Evolutionary conservation across 2,113 vertebrate species (phyloP).

Genomic region (Collichthys lucidus): DNA sequence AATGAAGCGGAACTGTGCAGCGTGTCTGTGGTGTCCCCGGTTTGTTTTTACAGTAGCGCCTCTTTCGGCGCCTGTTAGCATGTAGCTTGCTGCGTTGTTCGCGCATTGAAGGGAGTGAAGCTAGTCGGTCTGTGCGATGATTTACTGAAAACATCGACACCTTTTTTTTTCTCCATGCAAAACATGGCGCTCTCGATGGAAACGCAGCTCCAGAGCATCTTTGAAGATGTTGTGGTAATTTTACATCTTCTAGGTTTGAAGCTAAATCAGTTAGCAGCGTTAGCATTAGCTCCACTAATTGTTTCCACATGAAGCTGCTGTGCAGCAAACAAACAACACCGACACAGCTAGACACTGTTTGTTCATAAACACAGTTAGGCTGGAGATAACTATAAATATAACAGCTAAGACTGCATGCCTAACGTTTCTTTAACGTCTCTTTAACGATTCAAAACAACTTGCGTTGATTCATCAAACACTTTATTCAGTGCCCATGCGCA

Average conservation of each 20-base stretch:
- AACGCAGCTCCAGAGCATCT: constrained; percentile 96
- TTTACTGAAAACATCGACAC: background rate
- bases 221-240: constrained; percentile 98
- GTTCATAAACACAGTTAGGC: background rate
- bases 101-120: background rate
- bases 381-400: background rate
- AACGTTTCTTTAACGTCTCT: background rate
- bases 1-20: constrained; percentile 35
- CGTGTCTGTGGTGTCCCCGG: constrained; percentile 27
- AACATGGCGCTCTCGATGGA: constrained; percentile 90
- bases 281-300: no score
- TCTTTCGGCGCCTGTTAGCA: constrained; percentile 17
- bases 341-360: rapidly evolving
- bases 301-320: background rate
- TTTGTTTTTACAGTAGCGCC: constrained; percentile 61
- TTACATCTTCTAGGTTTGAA: background rate
- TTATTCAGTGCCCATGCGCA: background rate
- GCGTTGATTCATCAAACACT: no score
- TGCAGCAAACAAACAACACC: background rate
- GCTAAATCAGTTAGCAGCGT: constrained; percentile 54
- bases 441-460: background rate
- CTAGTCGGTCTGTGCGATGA: constrained; percentile 10
- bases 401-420: background rate
- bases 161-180: background rate
- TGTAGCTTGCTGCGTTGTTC: constrained; percentile 9